Conservation (phyloP, 2,113 vertebrate species). For the Chaetops frenatus region DNA sequence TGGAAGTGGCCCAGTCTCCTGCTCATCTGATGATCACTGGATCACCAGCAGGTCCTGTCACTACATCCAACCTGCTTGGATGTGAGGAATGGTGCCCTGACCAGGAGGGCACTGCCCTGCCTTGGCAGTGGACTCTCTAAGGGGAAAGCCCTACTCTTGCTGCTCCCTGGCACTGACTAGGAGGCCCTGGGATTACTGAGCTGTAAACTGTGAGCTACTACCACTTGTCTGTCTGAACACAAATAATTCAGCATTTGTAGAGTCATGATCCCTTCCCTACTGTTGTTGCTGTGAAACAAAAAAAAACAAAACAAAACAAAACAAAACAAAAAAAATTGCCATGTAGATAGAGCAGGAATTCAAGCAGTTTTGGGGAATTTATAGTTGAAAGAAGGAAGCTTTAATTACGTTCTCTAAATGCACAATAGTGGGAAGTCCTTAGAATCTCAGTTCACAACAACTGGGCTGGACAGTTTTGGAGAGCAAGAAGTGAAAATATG, state of each 20-base stretch:
- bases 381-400: background rate
- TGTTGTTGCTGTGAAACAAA: background rate
- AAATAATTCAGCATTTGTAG: background rate
- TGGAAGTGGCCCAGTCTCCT: background rate
- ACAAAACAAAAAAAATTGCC: background rate
- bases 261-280: background rate
- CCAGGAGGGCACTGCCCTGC: fast-evolving
- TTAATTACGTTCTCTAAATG: background rate
- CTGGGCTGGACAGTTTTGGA: background rate
- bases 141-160: fast-evolving
- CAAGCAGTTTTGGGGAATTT: background rate
- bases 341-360: background rate
- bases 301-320: too few species aligned
- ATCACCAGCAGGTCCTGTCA: background rate
- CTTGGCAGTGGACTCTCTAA: fast-evolving
- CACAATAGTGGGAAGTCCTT: background rate
- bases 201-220: background rate
- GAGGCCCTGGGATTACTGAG: background rate
- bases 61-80: background rate
- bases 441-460: background rate
- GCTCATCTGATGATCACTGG: background rate
- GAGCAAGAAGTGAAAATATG: background rate
- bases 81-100: fast-evolving
- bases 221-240: background rate
- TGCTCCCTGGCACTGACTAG: background rate